Evolutionary conservation across 2,113 vertebrate genomes (phyloP).

Genomic region (Neotoma lepida): DNA sequence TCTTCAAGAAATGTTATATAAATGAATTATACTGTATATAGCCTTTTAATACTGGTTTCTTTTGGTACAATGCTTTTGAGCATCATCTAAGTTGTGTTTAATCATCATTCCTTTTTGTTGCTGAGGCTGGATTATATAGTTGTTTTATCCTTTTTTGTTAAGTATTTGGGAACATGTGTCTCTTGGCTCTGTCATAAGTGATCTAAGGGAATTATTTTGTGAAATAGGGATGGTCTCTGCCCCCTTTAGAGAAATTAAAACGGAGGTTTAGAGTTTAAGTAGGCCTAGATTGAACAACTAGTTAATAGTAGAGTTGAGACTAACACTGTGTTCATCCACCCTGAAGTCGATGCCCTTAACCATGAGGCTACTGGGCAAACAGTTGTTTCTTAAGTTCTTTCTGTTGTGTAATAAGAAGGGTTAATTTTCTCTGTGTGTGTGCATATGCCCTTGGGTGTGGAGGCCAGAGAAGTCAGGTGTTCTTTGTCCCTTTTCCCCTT

Average conservation of each 20-base stretch:
- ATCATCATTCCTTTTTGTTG: background rate
- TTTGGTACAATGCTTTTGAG: slow-evolving; percentile 12
- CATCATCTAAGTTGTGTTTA: slow-evolving; percentile 1
- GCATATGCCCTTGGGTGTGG: background rate
- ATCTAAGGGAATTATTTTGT: slow-evolving; percentile 30
- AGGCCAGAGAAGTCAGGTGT: background rate
- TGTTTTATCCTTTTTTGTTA: background rate
- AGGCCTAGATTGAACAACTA: slow-evolving; percentile 2
- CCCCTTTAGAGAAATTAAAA: slow-evolving; percentile 20
- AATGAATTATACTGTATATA: background rate
- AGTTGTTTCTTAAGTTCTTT: slow-evolving; percentile 40
- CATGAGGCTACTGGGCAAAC: background rate
- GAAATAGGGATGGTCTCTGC: background rate
- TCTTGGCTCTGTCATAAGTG: slow-evolving; percentile 7
- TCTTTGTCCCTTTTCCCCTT: background rate
- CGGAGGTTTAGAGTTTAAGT: background rate
- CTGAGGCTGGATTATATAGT: background rate
- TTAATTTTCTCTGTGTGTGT: background rate
- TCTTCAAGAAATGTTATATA: background rate
- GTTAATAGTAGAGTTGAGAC: background rate
- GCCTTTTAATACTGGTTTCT: background rate
- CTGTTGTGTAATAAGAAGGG: slow-evolving; percentile 10
- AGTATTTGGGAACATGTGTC: slow-evolving; percentile 8
- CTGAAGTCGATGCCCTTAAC: background rate
- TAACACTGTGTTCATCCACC: background rate